A percentile compares a stretch with the other conserved stretches of the same genome.
Conservation (phyloP, 2,113 vertebrate species). For the Xiphorhynchus elegans region DNA sequence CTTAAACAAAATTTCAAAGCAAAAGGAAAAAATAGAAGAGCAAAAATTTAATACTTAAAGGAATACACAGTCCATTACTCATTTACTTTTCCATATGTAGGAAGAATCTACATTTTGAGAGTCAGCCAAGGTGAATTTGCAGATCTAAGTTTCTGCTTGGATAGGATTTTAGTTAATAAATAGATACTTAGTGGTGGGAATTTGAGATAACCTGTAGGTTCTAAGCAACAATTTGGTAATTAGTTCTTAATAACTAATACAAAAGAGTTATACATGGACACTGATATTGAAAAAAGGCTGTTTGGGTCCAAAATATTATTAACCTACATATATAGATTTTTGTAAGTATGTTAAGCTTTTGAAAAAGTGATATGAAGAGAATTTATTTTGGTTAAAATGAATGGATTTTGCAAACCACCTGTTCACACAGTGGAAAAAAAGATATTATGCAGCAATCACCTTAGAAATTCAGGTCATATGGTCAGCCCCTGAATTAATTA, state of each 20-base stretch:
- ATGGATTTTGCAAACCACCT: constrained; percentile 43
- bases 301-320: constrained; percentile 3
- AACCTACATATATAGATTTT: constrained; percentile 12
- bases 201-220: background rate
- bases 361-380: constrained; percentile 7
- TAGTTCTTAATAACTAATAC: background rate
- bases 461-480: constrained; percentile 30
- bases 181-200: background rate
- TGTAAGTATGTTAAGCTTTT: constrained; percentile 33
- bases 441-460: constrained; percentile 14
- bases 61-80: background rate
- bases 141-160: background rate
- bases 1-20: background rate
- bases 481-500: constrained; percentile 41
- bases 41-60: background rate
- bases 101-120: background rate
- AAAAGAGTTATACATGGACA: background rate
- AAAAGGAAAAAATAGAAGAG: background rate
- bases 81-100: background rate
- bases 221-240: background rate
- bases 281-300: background rate
- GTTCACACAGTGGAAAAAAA: constrained; percentile 27
- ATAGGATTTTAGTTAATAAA: background rate
- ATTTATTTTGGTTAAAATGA: constrained; percentile 38
- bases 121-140: background rate